Percentiles rank a stretch among this genome's conserved stretches.
Evolutionary conservation across 2,888 invertebrate genomes (phyloP).

Genomic region (Neria commutata): DNA sequence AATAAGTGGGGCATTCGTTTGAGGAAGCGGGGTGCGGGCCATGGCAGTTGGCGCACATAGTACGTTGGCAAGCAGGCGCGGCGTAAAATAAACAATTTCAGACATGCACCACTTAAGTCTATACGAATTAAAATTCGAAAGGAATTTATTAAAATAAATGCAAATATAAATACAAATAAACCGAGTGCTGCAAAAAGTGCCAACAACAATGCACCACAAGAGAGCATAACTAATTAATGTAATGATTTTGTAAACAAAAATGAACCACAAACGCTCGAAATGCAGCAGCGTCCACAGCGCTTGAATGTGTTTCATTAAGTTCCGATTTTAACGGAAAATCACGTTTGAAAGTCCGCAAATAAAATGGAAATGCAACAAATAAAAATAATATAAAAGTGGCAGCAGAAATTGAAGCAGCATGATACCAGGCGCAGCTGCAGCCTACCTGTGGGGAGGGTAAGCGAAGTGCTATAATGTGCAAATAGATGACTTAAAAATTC

Average conservation of each 20-base stretch:
- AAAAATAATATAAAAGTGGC: too few relatives aligned
- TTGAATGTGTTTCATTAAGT: neutral
- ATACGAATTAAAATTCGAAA: neutral
- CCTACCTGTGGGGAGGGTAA: too few relatives aligned
- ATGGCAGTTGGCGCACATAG: too few relatives aligned
- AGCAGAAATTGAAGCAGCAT: too few relatives aligned
- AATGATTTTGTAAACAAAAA: conserved; percentile 1
- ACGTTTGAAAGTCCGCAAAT: neutral
- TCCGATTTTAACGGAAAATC: neutral
- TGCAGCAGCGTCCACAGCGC: neutral
- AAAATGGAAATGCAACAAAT: too few relatives aligned
- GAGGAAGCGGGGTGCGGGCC: neutral
- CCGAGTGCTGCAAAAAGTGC: neutral
- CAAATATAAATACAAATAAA: neutral
- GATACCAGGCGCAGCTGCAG: too few relatives aligned
- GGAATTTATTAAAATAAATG: neutral
- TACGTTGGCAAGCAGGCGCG: too few relatives aligned
- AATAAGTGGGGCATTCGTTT: too few relatives aligned
- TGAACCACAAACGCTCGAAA: too few relatives aligned
- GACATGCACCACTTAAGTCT: conserved; percentile 26
- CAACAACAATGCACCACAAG: neutral
- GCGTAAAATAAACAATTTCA: conserved; percentile 24
- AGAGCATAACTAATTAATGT: neutral
- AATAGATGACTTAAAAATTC: too few relatives aligned
- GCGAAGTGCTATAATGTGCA: too few relatives aligned